Evolutionary conservation across 1,140 invertebrate species (phyloP).

Genomic region (Brachionus asplanchnoidis): DNA sequence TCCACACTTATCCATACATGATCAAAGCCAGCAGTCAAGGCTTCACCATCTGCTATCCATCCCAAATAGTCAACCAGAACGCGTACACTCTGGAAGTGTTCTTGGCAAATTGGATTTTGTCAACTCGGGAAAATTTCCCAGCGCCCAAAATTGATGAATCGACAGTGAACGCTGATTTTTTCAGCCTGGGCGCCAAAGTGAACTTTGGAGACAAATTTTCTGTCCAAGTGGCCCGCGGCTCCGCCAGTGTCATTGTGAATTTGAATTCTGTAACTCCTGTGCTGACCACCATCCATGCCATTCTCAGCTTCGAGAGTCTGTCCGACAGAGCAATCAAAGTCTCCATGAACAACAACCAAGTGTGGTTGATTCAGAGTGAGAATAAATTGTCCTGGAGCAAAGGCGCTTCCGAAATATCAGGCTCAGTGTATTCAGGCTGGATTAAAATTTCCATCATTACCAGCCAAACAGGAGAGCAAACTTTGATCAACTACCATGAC

Average conservation of each 20-base stretch:
- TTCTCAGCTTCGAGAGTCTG: background rate
- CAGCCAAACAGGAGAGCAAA: background rate
- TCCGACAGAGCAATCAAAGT: background rate
- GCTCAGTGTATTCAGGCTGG: background rate
- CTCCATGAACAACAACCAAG: constrained; percentile 6
- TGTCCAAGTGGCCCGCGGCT: background rate
- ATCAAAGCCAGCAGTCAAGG: background rate
- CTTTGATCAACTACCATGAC: background rate
- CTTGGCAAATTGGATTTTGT: background rate
- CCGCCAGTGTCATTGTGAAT: background rate
- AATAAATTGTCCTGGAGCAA: background rate
- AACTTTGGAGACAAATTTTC: constrained; percentile 23
- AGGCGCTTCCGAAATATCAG: background rate
- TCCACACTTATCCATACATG: background rate
- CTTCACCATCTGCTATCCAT: constrained; percentile 10
- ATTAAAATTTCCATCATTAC: constrained; percentile 5
- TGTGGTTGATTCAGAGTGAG: background rate
- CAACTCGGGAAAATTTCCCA: background rate
- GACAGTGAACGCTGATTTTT: constrained; percentile 26
- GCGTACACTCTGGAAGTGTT: background rate
- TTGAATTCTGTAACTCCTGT: background rate
- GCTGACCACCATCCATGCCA: background rate
- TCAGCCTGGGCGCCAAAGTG: background rate
- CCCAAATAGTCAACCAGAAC: constrained; percentile 23
- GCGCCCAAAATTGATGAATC: background rate